A percentile compares a stretch with the other conserved stretches of the same genome.
Evolutionary conservation across 1,140 invertebrate species (phyloP).

Genomic region (Drosophila leontia): DNA sequence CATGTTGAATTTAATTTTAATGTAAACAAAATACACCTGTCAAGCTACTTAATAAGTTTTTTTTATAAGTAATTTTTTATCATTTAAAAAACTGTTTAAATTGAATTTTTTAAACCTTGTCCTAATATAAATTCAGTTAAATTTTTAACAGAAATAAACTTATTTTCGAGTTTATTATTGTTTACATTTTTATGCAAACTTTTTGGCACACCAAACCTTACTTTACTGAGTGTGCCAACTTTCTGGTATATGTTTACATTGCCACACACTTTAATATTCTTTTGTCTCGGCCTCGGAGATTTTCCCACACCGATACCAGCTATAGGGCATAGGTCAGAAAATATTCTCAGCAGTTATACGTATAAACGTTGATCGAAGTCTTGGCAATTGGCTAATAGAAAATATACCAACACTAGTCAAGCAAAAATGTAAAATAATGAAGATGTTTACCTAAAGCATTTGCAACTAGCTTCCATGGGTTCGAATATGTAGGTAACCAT

Average conservation of each 20-base stretch:
- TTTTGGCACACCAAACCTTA: background rate
- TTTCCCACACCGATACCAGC: constrained; percentile 29
- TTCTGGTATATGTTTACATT: constrained; percentile 5
- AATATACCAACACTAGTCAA: background rate
- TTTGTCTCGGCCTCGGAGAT: constrained; percentile 33
- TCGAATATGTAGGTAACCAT: background rate
- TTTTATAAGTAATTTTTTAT: background rate
- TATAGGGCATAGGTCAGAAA: constrained; percentile 29
- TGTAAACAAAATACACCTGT: background rate
- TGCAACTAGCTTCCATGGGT: constrained; percentile 29
- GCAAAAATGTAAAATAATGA: background rate
- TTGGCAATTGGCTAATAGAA: constrained; percentile 31
- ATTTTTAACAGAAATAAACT: background rate
- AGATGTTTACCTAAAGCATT: constrained; percentile 4
- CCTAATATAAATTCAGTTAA: background rate
- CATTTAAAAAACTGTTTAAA: background rate
- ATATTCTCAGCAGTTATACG: constrained; percentile 8
- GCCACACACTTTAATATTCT: constrained; percentile 15
- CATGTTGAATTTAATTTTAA: background rate
- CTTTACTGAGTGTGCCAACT: background rate
- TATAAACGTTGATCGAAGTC: constrained; percentile 16
- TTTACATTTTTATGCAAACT: background rate
- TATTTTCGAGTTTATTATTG: background rate
- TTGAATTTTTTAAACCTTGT: background rate
- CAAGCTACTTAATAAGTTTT: background rate